phyloP scores from a whole-genome alignment of 2,797 vertebrate species.

The Channa striata region DNA sequence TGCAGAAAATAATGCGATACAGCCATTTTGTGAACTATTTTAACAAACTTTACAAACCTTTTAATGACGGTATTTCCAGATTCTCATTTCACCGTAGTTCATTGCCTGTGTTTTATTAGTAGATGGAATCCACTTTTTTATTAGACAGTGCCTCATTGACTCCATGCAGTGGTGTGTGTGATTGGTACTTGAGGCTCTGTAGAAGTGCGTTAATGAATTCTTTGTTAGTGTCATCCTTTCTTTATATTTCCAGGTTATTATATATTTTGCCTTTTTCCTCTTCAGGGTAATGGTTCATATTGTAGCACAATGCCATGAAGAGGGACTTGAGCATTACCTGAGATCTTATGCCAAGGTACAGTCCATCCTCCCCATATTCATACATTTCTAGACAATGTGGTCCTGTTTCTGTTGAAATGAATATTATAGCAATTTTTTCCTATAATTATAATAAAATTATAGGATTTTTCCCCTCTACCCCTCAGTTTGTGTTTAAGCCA shows the following conservation, averaged over 20 bases:
- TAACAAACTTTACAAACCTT: not conserved
- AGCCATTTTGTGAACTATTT: constrained; percentile 3
- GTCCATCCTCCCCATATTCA: not conserved
- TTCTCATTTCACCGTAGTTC: not conserved
- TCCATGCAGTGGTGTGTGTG: constrained; percentile 22
- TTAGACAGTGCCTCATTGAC: constrained; percentile 24
- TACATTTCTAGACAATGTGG: not conserved
- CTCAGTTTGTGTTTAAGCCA: constrained; percentile 95
- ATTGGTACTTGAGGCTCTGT: constrained; percentile 48
- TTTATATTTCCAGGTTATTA: not conserved
- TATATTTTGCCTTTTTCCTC: constrained; percentile 19
- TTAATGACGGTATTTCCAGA: no score
- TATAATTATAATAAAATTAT: no score
- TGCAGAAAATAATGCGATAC: not conserved
- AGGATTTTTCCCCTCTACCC: not conserved
- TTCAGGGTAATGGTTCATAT: constrained; percentile 97
- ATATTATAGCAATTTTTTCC: no score
- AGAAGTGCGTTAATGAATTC: constrained; percentile 35
- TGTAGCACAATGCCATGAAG: constrained; percentile 97
- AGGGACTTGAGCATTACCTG: constrained; percentile 95
- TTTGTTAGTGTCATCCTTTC: not conserved
- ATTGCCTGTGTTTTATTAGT: constrained; percentile 4
- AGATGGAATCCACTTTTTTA: constrained; percentile 15
- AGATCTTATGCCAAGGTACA: constrained; percentile 96
- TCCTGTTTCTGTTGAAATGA: not conserved